Evolutionary conservation across 2,113 vertebrate genomes (phyloP), one percentile per base, ranked within the genome.

Genomic region (Microcebus lehilahytsara): DNA sequence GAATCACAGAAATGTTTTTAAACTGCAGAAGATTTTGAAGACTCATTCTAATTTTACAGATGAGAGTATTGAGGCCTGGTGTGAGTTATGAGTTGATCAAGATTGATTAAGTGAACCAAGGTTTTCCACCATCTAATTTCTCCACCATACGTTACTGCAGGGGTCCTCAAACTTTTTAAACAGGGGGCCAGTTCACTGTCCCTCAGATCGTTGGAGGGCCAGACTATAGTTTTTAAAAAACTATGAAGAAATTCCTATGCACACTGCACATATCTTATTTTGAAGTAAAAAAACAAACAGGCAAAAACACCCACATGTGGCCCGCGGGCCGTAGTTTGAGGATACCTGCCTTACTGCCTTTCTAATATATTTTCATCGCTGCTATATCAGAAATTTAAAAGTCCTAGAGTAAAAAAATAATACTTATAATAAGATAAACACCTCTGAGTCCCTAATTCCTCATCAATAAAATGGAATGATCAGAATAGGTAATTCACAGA

Each of bases 351-450:
- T 72, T 19, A 67, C 42, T 89, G 42, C 20, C 72, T 85, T 90
- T 84, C 56, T 64, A 72, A 84, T 62, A 62, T 89, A 69, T 88
- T 92, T 95, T 72, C 87, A 66, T 37, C 89, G 37, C 27, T 86
- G 34, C 51, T 62, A 17, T 30, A 58, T 34, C 58, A 86, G 58
- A 69, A 91, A 67, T 75, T 71, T 90, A 37, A 96, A 94, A 72
- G 40, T 13, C 22, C 34, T 60, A 27, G n/a, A 72, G 40, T 81
- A 66, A 85, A 86, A 60, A 77, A 95, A 5, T 42, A 93, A 94
- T 17, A 90, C 46, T 12, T 25, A 34, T 32, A 86, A 80, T 51
- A 79, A 93, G 17, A 40, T 46, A 66, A 77, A 78, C 9, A 83
- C 8, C 32, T n/a, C 66, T 89, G 42, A 91, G 51, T 32, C 64